These are phyloP conservation scores for Acanthurus tractus DNA, from an alignment of 2,797 vertebrate genomes.

Conservation along the genomic window DNA sequence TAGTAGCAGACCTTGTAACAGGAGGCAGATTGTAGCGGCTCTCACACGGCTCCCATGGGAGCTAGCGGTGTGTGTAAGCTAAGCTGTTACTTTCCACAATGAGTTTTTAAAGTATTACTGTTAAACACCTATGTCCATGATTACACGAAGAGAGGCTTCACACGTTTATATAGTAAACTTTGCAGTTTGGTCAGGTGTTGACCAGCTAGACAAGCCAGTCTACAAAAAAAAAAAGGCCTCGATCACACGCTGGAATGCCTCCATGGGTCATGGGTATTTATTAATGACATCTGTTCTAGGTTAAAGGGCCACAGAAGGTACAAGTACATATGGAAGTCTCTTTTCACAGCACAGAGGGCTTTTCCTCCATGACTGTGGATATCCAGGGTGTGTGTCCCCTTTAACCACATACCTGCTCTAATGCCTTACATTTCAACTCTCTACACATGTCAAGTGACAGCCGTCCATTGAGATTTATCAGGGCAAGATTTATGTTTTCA, in stretches of 20 bases:
- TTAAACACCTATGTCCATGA: constrained; percentile 68
- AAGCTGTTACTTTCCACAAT: constrained; percentile 88
- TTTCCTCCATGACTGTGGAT: constrained; percentile 85
- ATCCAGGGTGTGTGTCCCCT: constrained; percentile 83
- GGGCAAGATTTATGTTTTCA: constrained; percentile 87
- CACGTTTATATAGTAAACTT: constrained; percentile 82
- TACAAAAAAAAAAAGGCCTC: constrained; percentile 70
- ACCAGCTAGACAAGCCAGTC: constrained; percentile 76
- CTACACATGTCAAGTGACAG: constrained; percentile 83
- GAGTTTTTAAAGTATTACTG: constrained; percentile 89
- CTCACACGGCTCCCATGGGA: constrained; percentile 86
- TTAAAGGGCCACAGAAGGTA: constrained; percentile 88
- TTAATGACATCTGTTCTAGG: constrained; percentile 94
- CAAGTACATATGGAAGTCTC: constrained; percentile 91
- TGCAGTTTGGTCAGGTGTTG: constrained; percentile 95
- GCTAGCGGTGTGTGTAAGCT: constrained; percentile 82
- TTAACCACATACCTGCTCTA: constrained; percentile 53
- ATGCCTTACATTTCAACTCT: constrained; percentile 68
- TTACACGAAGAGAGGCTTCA: constrained; percentile 82
- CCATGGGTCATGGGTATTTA: constrained; percentile 90
- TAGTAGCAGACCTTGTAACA: constrained; percentile 86
- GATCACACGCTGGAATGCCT: constrained; percentile 83
- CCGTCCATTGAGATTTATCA: constrained; percentile 88
- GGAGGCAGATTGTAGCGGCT: constrained; percentile 89
- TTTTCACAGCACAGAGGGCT: constrained; percentile 89